These are phyloP conservation scores for Sarcophaga carnaria DNA, from an alignment of 2,888 invertebrate species.

Conservation along the genomic window DNA sequence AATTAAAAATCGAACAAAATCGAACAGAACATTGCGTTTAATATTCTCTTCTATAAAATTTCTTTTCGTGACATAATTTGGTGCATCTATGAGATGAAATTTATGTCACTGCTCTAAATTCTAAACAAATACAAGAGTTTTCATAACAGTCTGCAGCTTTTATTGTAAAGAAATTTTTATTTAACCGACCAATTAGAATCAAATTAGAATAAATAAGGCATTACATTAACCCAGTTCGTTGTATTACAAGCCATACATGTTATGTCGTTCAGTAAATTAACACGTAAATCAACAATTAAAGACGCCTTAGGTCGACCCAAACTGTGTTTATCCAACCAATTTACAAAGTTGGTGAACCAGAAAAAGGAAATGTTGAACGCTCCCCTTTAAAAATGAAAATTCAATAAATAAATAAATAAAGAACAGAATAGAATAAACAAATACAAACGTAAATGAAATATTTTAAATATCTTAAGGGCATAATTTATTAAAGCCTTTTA, in stretches of 20 bases:
- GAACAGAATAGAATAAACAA: neutral
- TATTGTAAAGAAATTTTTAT: neutral
- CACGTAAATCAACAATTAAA: neutral
- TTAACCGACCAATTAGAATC: neutral
- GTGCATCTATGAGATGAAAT: no score
- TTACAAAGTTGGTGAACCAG: neutral
- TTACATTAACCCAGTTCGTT: neutral
- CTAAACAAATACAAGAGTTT: no score
- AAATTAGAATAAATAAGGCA: neutral
- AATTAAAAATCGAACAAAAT: no score
- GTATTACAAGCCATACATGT: no score
- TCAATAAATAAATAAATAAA: no score
- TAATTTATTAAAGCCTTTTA: neutral
- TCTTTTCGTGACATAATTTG: no score
- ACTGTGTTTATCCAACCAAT: neutral
- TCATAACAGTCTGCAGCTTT: no score
- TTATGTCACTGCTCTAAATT: no score
- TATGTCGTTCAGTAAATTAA: neutral
- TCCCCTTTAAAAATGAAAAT: neutral
- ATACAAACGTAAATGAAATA: neutral
- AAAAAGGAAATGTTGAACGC: neutral
- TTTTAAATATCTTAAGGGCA: neutral
- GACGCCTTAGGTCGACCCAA: neutral
- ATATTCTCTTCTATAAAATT: no score
- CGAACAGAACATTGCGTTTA: no score